Evolutionary conservation across 1,140 invertebrate species (phyloP).

Genomic region (Diuraphis noxia): DNA sequence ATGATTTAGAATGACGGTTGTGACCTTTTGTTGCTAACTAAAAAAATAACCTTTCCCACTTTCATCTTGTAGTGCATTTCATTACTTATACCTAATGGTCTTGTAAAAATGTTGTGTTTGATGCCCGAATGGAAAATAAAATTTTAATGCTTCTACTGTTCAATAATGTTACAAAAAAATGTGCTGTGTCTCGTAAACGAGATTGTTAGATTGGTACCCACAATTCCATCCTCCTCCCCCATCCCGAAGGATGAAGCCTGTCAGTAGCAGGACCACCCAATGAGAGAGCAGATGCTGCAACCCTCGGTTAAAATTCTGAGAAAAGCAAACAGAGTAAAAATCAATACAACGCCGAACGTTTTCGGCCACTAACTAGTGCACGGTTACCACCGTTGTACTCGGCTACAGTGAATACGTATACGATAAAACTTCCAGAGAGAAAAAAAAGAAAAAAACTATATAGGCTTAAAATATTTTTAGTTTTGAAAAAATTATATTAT

Average conservation of each 20-base stretch:
- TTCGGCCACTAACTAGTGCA: not conserved
- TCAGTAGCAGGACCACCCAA: not conserved
- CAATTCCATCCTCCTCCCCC: rapidly evolving
- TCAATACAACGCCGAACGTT: not conserved
- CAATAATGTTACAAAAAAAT: not conserved
- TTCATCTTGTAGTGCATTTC: no score
- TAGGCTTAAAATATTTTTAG: not conserved
- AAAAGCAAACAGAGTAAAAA: not conserved
- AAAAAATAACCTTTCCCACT: not conserved
- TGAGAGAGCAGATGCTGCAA: not conserved
- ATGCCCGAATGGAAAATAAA: no score
- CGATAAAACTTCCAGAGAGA: no score
- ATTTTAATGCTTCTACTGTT: no score
- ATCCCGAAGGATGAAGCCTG: no score
- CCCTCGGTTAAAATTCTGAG: not conserved
- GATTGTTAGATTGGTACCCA: not conserved
- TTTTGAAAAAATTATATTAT: not conserved
- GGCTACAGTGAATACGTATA: not conserved
- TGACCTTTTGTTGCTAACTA: not conserved
- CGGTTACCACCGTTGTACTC: not conserved
- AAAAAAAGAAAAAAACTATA: no score
- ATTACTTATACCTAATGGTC: not conserved
- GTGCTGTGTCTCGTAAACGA: not conserved
- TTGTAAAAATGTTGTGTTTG: not conserved
- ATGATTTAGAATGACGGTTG: not conserved